A percentile compares a stretch with the other conserved stretches of the same genome.
These are phyloP conservation scores for Paraescarpia echinospica DNA, from an alignment of 1,140 invertebrate species.

Conservation along the genomic window DNA sequence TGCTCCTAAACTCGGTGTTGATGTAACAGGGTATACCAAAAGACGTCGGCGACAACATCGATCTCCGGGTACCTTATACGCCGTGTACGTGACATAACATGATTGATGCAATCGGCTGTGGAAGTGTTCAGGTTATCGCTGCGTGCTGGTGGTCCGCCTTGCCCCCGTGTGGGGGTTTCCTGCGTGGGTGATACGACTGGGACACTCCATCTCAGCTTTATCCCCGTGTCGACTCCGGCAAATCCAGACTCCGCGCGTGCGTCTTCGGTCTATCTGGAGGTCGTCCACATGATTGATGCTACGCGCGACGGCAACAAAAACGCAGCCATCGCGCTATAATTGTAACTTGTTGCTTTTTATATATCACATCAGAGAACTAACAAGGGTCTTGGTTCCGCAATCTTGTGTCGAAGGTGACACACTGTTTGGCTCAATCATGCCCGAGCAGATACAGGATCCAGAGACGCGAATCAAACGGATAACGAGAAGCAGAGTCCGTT, in stretches of 20 bases:
- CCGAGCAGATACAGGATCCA: background rate
- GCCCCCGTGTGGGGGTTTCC: background rate
- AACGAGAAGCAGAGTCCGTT: background rate
- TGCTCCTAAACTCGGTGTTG: background rate
- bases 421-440: background rate
- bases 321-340: background rate
- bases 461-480: background rate
- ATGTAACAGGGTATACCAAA: background rate
- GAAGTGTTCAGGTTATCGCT: background rate
- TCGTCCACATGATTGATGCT: background rate
- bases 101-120: background rate
- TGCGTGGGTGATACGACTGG: background rate
- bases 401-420: background rate
- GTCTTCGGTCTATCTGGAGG: background rate
- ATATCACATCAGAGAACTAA: background rate
- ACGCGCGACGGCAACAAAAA: background rate
- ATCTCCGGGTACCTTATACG: background rate
- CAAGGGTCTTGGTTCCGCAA: background rate
- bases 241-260: background rate
- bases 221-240: background rate
- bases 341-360: background rate
- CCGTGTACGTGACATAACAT: background rate
- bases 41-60: background rate
- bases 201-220: background rate
- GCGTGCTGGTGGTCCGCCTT: background rate